phyloP scores from a whole-genome alignment of 2,113 vertebrate genomes.

The Anoura caudifer region DNA sequence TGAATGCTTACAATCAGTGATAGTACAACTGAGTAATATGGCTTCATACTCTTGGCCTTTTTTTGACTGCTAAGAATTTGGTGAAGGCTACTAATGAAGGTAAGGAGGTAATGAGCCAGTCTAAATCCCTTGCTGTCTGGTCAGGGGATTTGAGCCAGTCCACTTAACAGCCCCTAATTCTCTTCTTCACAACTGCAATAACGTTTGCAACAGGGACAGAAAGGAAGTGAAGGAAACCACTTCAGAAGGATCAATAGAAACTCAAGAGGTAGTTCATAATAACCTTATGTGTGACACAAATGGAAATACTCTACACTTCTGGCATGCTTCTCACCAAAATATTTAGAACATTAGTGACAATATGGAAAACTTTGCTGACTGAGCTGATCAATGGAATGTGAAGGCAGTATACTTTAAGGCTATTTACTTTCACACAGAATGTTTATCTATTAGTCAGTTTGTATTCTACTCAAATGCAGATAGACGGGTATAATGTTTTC shows the following conservation, averaged over 20 bases:
- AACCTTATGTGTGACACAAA: constrained; percentile 75
- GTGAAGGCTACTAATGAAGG: constrained; percentile 69
- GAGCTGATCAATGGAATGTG: constrained; percentile 87
- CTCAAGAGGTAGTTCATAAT: constrained; percentile 79
- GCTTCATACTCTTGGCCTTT: neutral
- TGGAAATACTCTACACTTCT: constrained; percentile 78
- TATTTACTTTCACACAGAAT: constrained; percentile 84
- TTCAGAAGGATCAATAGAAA: constrained; percentile 80
- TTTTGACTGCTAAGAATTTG: constrained; percentile 55
- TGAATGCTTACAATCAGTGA: neutral
- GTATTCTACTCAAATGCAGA: constrained; percentile 84
- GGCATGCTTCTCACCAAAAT: constrained; percentile 81
- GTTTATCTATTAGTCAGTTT: constrained; percentile 87
- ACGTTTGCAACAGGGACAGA: constrained; percentile 70
- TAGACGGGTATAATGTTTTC: constrained; percentile 84
- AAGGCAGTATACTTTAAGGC: constrained; percentile 86
- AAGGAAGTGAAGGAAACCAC: constrained; percentile 74
- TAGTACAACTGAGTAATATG: neutral
- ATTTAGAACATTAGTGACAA: constrained; percentile 82
- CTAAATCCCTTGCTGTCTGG: neutral
- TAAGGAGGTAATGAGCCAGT: constrained; percentile 68
- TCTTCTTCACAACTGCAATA: constrained; percentile 68
- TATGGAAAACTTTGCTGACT: constrained; percentile 84
- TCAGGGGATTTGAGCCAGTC: constrained; percentile 48
- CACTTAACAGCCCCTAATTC: constrained; percentile 69